Evolutionary conservation across 2,797 vertebrate species (phyloP).

Genomic region (Heteromormyrus szaboi): DNA sequence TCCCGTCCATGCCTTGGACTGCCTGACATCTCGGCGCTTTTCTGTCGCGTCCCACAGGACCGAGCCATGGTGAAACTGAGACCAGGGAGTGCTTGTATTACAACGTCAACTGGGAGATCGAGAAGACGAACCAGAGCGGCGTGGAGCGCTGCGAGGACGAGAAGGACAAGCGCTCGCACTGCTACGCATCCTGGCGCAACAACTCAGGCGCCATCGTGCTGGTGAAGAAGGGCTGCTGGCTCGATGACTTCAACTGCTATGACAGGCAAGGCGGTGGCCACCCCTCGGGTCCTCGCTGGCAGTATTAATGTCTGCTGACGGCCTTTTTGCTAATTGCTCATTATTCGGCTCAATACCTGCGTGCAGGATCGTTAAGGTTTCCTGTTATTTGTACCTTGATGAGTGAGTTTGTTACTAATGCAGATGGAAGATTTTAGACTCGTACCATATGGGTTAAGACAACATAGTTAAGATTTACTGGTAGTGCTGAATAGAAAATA

Average conservation of each 20-base stretch:
- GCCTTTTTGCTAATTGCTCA: neutral
- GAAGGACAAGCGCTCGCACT: slow-evolving; percentile 95
- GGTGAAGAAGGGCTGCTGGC: slow-evolving; percentile 98
- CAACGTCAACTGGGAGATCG: slow-evolving; percentile 94
- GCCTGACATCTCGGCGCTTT: neutral
- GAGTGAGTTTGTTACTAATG: neutral
- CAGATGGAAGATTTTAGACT: neutral
- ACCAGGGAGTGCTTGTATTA: slow-evolving; percentile 94
- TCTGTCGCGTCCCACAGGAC: slow-evolving; percentile 56
- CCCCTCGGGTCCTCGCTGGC: neutral
- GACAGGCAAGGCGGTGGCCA: slow-evolving; percentile 70
- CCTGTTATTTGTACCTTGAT: neutral
- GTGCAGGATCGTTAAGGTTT: neutral
- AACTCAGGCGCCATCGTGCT: slow-evolving; percentile 91
- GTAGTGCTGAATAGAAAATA: neutral
- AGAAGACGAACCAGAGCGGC: slow-evolving; percentile 94
- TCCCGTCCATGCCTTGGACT: neutral
- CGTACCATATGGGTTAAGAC: neutral
- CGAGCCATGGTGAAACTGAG: slow-evolving; percentile 81
- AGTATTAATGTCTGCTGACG: neutral
- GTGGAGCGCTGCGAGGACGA: slow-evolving; percentile 92
- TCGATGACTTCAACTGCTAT: slow-evolving; percentile 99
- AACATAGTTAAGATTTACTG: neutral
- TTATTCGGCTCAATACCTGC: neutral
- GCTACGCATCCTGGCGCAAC: slow-evolving; percentile 98